phyloP scores from a whole-genome alignment of 2,113 vertebrate genomes.

The Perccottus glenii region DNA sequence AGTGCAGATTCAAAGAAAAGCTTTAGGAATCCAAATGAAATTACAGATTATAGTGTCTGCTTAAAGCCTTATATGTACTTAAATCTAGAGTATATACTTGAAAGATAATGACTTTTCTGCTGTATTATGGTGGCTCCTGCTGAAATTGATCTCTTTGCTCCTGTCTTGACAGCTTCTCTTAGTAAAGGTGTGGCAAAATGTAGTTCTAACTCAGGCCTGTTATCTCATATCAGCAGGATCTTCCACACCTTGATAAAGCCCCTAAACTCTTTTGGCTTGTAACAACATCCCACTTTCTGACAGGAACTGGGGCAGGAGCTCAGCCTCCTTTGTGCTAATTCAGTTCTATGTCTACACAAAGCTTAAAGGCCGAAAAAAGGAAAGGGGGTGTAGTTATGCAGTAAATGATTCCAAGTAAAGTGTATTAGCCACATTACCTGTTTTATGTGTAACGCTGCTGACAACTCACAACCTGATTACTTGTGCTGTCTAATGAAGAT shows the following conservation, averaged over 20 bases:
- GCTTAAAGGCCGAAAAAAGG: background rate
- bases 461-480: conserved; percentile 19
- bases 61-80: conserved; percentile 72
- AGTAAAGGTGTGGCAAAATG: conserved; percentile 72
- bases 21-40: conserved; percentile 60
- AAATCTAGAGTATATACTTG: conserved; percentile 65
- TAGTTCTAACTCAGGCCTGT: conserved; percentile 61
- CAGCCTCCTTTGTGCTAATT: conserved; percentile 32
- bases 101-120: conserved; percentile 70
- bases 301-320: conserved; percentile 57
- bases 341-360: conserved; percentile 1
- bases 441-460: conserved; percentile 23
- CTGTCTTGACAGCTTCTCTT: conserved; percentile 65
- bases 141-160: conserved; percentile 73
- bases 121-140: conserved; percentile 51
- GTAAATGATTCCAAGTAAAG: conserved; percentile 31
- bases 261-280: conserved; percentile 54
- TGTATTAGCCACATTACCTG: conserved; percentile 25
- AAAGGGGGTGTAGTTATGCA: background rate
- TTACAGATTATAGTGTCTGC: conserved; percentile 63
- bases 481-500: too few species aligned
- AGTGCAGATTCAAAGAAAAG: conserved; percentile 57
- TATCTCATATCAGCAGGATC: conserved; percentile 67
- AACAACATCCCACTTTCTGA: conserved; percentile 67
- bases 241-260: conserved; percentile 71